phyloP scores from a whole-genome alignment of 1,140 invertebrate genomes.

The Bombus fervidus region DNA sequence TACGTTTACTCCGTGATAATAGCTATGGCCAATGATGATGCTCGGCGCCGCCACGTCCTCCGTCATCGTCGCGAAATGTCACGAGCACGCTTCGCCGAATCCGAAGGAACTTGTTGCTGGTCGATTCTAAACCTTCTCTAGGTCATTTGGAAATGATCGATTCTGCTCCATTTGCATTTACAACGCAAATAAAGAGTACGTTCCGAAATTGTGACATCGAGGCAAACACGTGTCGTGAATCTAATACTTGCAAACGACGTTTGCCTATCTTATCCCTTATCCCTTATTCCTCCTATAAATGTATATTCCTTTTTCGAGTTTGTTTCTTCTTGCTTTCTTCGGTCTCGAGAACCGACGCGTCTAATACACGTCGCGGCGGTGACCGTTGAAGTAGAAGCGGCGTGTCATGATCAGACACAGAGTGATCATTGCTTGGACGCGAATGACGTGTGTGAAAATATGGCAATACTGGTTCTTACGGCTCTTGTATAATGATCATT shows the following conservation, averaged over 20 bases:
- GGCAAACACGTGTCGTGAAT: background rate
- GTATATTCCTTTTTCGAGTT: no score
- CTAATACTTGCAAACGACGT: background rate
- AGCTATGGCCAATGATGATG: background rate
- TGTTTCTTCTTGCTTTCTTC: background rate
- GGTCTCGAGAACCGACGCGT: background rate
- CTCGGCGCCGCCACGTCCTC: background rate
- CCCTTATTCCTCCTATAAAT: background rate
- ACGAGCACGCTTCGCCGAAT: conserved; percentile 28
- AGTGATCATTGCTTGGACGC: background rate
- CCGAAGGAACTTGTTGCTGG: background rate
- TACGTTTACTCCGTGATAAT: background rate
- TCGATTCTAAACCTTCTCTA: conserved; percentile 63
- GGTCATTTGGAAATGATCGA: conserved; percentile 51
- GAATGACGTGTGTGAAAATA: background rate
- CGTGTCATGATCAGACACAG: background rate
- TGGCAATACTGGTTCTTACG: background rate
- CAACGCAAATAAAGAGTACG: conserved; percentile 57
- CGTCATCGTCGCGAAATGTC: conserved; percentile 44
- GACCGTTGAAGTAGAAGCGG: background rate
- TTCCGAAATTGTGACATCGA: conserved; percentile 49
- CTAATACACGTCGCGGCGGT: background rate
- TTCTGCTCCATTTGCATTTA: conserved; percentile 67
- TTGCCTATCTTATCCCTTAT: background rate
- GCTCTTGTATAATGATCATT: background rate